Percentiles rank a stretch among this genome's conserved stretches.
phyloP scores from a whole-genome alignment of 1,140 invertebrate genomes.

The Drosophila ambigua region DNA sequence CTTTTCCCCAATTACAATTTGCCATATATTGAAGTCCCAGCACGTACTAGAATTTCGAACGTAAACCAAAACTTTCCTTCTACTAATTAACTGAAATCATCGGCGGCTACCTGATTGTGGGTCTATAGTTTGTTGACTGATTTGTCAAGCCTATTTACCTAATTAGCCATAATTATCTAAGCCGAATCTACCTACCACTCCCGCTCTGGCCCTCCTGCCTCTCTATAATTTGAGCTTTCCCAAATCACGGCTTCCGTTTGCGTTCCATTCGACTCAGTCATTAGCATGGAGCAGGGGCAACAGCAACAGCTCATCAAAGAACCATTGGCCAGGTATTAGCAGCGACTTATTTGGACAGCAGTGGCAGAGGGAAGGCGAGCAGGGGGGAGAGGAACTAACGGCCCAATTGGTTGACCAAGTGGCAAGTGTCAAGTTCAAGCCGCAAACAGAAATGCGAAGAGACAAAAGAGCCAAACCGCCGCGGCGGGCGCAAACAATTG shows the following conservation, averaged over 20 bases:
- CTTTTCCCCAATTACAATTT: no score
- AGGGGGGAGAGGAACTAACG: neutral
- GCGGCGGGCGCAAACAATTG: constrained; percentile 48
- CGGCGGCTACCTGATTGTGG: constrained; percentile 4
- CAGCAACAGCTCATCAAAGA: constrained; percentile 53
- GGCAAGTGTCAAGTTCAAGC: constrained; percentile 71
- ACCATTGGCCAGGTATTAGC: constrained; percentile 26
- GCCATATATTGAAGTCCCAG: no score
- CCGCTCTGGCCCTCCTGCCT: constrained; percentile 19
- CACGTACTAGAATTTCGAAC: no score
- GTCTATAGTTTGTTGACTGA: constrained; percentile 32
- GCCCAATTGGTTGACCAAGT: constrained; percentile 26
- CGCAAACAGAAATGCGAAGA: constrained; percentile 35
- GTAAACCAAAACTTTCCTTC: constrained; percentile 11
- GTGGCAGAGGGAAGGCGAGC: neutral
- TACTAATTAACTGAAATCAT: constrained; percentile 41
- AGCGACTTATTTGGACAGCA: constrained; percentile 24
- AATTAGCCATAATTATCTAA: constrained; percentile 49
- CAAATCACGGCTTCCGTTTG: constrained; percentile 56
- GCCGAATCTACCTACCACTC: constrained; percentile 31
- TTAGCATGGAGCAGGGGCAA: constrained; percentile 58
- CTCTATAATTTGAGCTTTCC: constrained; percentile 56
- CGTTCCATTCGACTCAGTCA: constrained; percentile 32
- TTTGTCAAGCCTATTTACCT: constrained; percentile 40
- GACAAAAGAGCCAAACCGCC: constrained; percentile 37